phyloP scores from a whole-genome alignment of 2,888 invertebrate genomes.

The Drosophila colorata region DNA sequence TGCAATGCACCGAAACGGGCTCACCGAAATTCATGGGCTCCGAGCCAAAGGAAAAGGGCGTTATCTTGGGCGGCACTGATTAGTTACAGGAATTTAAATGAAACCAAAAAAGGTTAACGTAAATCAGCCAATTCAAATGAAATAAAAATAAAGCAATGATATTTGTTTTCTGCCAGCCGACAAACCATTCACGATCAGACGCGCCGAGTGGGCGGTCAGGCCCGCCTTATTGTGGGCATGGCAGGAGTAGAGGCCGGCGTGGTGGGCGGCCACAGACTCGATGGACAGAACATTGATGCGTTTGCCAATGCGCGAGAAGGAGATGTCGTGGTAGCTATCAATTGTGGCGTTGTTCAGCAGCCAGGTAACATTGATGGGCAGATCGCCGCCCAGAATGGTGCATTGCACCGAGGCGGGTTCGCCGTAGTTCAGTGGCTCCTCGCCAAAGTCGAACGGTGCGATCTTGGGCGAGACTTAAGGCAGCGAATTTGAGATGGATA shows the following conservation, averaged over 20 bases:
- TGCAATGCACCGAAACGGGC: constrained; percentile 87
- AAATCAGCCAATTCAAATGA: constrained; percentile 7
- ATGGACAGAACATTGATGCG: constrained; percentile 88
- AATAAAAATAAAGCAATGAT: neutral
- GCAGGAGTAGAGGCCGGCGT: constrained; percentile 90
- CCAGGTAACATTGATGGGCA: constrained; percentile 89
- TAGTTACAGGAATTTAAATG: constrained; percentile 1
- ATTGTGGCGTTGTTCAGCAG: constrained; percentile 85
- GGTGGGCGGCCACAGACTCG: constrained; percentile 86
- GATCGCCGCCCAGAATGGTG: constrained; percentile 88
- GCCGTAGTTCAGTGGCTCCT: constrained; percentile 87
- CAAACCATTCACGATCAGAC: constrained; percentile 87
- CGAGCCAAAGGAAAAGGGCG: constrained; percentile 91
- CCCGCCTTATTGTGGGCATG: constrained; percentile 89
- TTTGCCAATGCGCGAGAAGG: constrained; percentile 87
- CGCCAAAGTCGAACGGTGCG: constrained; percentile 87
- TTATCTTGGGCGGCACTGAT: constrained; percentile 86
- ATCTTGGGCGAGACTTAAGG: constrained; percentile 86
- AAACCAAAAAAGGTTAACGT: constrained; percentile 2
- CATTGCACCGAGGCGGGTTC: constrained; percentile 88
- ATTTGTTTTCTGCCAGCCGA: constrained; percentile 8
- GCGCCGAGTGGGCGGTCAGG: constrained; percentile 86
- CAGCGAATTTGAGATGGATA: too few relatives aligned
- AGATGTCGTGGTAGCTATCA: constrained; percentile 85
- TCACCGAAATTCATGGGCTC: constrained; percentile 90